These are phyloP conservation scores for Dasypolia templi DNA, from an alignment of 2,888 invertebrate species.

Conservation along the genomic window DNA sequence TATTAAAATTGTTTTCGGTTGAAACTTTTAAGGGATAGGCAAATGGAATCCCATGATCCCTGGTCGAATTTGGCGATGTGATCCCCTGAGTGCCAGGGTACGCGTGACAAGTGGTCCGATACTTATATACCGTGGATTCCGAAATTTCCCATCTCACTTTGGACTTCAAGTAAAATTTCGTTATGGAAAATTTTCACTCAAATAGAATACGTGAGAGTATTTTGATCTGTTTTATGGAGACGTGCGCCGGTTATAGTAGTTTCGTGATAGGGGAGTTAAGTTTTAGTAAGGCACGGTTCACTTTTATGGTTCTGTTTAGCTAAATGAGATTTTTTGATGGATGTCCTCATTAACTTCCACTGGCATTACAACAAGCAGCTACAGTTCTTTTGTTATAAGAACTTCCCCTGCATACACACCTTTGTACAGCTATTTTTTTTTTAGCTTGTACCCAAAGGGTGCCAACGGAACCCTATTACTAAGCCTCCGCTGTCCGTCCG, in stretches of 20 bases:
- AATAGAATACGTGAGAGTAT: conserved; percentile 63
- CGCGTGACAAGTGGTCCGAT: conserved; percentile 75
- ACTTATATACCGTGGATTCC: conserved; percentile 68
- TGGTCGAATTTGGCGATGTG: conserved; percentile 75
- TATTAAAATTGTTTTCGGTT: conserved; percentile 59
- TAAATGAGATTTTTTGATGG: conserved; percentile 29
- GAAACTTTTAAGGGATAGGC: conserved; percentile 52
- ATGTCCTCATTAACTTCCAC: conserved; percentile 15
- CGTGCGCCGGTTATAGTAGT: conserved; percentile 47
- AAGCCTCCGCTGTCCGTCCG: too few relatives aligned
- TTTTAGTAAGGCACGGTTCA: conserved; percentile 39
- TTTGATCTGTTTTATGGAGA: conserved; percentile 55
- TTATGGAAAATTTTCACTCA: conserved; percentile 57
- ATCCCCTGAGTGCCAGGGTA: conserved; percentile 66
- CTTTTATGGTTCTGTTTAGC: conserved; percentile 9
- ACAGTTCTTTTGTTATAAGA: neutral
- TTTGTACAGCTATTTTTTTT: neutral
- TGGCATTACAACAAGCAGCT: neutral
- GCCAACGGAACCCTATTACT: too few relatives aligned
- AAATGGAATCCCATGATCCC: conserved; percentile 76
- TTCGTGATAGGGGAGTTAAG: conserved; percentile 48
- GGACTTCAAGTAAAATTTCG: conserved; percentile 55
- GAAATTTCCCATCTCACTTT: conserved; percentile 68
- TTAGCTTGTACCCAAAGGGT: too few relatives aligned
- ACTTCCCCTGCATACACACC: neutral